Evolutionary conservation across 1,140 invertebrate genomes (phyloP), one percentile per base, ranked within the genome.

Genomic region (Streblospio benedicti): DNA sequence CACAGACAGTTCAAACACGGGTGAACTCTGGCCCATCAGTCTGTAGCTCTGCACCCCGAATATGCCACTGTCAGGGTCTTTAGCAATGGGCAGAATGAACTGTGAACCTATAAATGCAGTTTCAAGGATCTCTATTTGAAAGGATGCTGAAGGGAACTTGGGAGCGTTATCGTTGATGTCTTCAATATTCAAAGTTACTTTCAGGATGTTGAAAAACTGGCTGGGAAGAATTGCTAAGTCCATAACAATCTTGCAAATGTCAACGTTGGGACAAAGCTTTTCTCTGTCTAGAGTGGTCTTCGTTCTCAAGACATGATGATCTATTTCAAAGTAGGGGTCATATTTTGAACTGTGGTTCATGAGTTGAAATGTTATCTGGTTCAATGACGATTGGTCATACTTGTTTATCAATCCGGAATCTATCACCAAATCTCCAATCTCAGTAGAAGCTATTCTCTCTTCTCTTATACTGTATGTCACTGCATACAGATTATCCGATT

Each of bases 81-180:
- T 31, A 49, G 57, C 57, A 23, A 18, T 20, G 3, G 57, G 57
- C 14, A 60, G 33, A 9, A n/a, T 20, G 49, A 38, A 60, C 18
- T 23, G 27, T 1, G 33, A 25, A 5, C 49, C 57, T 18, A 58
- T 32, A 6, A 35, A 2, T 30, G 45, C 30, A 4, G 43, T 47
- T 30, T 62, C 60, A 4, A 38, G 30, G 18, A 62, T 32, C 32
- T 43, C 28, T 2, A 49, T 27, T 12, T 28, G 18, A 16, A 58
- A 27, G 23, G 18, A 14, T 16, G 18, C 23, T 1, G 31, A 38
- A 4, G 32, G n/a, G 54, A 60, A 60, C 16, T n/a, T 43, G 16
- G 59, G 59, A 28, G 32, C 14, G 25, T 60, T 60, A 41, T 60
- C 59, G 44, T 60, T 60, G 31, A 60, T 57, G 51, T 60, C 59